phyloP scores from a whole-genome alignment of 2,888 invertebrate species.

The Aphidoletes aphidimyza region DNA sequence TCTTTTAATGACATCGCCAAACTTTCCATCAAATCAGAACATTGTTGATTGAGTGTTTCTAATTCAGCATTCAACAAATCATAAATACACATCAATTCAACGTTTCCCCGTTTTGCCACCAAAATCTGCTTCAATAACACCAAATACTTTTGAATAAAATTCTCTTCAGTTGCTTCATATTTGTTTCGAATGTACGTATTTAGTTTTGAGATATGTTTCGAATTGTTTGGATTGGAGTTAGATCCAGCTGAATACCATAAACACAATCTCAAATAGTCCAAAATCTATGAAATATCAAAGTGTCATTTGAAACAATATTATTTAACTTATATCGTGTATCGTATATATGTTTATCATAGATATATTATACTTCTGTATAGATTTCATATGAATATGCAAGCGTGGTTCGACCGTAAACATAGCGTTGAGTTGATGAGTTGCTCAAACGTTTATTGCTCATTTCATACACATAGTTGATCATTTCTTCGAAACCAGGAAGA shows the following conservation, averaged over 20 bases:
- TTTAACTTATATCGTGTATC: neutral
- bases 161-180: slow-evolving; percentile 69
- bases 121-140: slow-evolving; percentile 75
- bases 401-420: slow-evolving; percentile 74
- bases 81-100: slow-evolving; percentile 76
- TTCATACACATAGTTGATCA: slow-evolving; percentile 77
- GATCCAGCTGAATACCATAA: slow-evolving; percentile 73
- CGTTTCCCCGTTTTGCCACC: slow-evolving; percentile 74
- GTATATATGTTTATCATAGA: neutral
- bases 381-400: slow-evolving; percentile 78
- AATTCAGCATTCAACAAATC: slow-evolving; percentile 88
- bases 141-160: slow-evolving; percentile 75
- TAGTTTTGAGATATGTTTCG: slow-evolving; percentile 71
- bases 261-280: slow-evolving; percentile 83
- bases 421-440: slow-evolving; percentile 70
- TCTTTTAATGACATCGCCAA: slow-evolving; percentile 70
- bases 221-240: slow-evolving; percentile 72
- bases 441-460: slow-evolving; percentile 73
- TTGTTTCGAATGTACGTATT: slow-evolving; percentile 61
- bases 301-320: neutral
- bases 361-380: slow-evolving; percentile 75
- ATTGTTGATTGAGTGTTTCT: slow-evolving; percentile 73
- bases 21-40: slow-evolving; percentile 67
- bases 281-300: slow-evolving; percentile 60
- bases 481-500: slow-evolving; percentile 78